Evolutionary conservation across 2,797 vertebrate species (phyloP), one percentile per base, ranked within the genome.

Genomic region (Argya squamiceps): DNA sequence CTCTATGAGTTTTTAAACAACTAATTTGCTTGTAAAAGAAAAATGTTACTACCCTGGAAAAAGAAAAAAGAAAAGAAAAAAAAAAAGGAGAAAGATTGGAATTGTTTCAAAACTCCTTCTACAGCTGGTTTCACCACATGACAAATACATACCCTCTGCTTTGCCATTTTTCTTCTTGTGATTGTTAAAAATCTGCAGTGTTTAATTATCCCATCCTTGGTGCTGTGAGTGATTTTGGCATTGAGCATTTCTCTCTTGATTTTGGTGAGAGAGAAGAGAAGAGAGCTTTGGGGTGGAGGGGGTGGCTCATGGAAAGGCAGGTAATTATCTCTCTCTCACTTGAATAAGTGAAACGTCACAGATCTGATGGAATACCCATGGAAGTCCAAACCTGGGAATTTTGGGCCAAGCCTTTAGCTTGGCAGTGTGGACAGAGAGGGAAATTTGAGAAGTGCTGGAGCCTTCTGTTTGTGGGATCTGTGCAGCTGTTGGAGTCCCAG

Each of bases 81-180:
- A 64, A 64, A 36, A 20, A 23, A 24, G 22, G 22, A 39, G 5
- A 39, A 69, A 34, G 21, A 60, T 20, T 87, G 65, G 39, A 93
- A 74, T 93, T 87, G 65, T 73, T 96, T 95, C 67, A 92, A 46
- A 82, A 58, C 30, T 82, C 47, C 36, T 74, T 92, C 63, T 83
- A 47, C 83, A 65, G 64, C 91, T 95, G 86, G 34, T 79, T 90
- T 93, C 73, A 65, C 71, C 62, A n/a, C 1, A 12, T 92, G 89
- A 83, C 80, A 47, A 47, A 76, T 58, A 60, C 30, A 64, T 56
- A 43, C 59, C 37, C 59, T 76, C 68, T 71, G 46, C 82, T 81
- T 90, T 47, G 82, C 75, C 44, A 6, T 52, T 96, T 70, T 56
- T 83, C 69, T 63, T 92, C 65, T 82, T 49, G 39, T 90, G 88